Evolutionary conservation across 2,113 vertebrate genomes (phyloP), one percentile per base, ranked within the genome.

Genomic region (Holacanthus passer): DNA sequence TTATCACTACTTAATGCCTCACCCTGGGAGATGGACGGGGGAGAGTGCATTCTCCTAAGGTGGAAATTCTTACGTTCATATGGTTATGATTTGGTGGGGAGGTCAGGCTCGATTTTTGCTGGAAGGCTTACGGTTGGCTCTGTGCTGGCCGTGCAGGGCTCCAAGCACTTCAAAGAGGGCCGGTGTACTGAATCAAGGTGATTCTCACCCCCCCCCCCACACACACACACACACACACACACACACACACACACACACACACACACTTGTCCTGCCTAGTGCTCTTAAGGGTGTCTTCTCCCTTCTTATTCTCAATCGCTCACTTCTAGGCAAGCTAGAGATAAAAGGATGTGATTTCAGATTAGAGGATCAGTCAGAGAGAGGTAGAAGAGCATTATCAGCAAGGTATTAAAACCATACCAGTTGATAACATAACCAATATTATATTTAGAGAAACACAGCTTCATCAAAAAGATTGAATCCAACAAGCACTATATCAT

Each of bases 51-150:
- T 94, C 92, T 94, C 87, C 92, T 82, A 94, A 94, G 94, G 92
- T 96, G 94, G 95, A 97, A 94, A 96, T 95, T 96, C 95, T 94
- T 93, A 91, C 89, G 95, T 94, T 97, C 97, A 99, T 99, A 96
- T 99, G 98, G 97, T 99, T 99, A 96, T 98, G 96, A 99, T 99
- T 95, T 99, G 96, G 91, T 95, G 94, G 95, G 94, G 95, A 97
- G 96, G 96, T 99, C 97, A 97, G 96, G 95, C 94, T 95, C 94
- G 88, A 94, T 95, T 95, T 96, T 96, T 95, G 91, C 92, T 93
- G 92, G 91, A 94, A 95, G 93, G 94, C 91, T 94, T 93, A 84
- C 69, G 90, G 84, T 97, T 96, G 94, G 97, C 96, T 97, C 96
- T 96, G 96, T 94, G 96, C 96, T 96, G 95, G 96, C 95, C 95